Conservation (phyloP, 2,888 invertebrate species). For the Griposia aprilina region DNA sequence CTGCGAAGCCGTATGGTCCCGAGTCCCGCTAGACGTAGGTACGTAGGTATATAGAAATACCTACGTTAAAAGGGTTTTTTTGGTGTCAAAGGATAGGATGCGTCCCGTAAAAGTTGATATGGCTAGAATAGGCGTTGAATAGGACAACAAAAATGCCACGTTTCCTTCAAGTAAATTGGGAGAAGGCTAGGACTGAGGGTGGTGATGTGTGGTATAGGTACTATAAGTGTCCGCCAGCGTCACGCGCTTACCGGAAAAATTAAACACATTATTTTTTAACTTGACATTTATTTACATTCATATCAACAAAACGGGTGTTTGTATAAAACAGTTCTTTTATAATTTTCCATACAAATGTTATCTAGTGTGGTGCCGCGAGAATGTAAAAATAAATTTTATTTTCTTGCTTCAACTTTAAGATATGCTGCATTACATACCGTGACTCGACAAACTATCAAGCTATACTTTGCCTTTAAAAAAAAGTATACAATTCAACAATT, state of each 20-base stretch:
- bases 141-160: neutral
- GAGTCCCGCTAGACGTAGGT: too few species aligned
- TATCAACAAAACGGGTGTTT: slow-evolving; percentile 91
- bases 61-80: too few species aligned
- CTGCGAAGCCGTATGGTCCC: too few species aligned
- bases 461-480: slow-evolving; percentile 60
- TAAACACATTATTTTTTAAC: slow-evolving; percentile 80
- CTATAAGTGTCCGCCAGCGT: neutral
- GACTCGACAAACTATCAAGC: slow-evolving; percentile 70
- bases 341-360: slow-evolving; percentile 85
- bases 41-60: too few species aligned
- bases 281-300: slow-evolving; percentile 91
- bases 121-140: neutral
- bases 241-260: slow-evolving; percentile 19
- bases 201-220: neutral
- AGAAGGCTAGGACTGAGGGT: neutral
- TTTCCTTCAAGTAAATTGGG: neutral
- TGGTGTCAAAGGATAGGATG: neutral
- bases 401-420: slow-evolving; percentile 78
- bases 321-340: slow-evolving; percentile 90
- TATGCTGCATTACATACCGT: slow-evolving; percentile 79
- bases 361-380: slow-evolving; percentile 86
- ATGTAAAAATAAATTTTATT: slow-evolving; percentile 85
- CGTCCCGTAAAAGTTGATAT: neutral
- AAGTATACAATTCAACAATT: slow-evolving; percentile 49